Evolutionary conservation across 2,888 invertebrate genomes (phyloP).

Genomic region (Stramonita haemastoma): DNA sequence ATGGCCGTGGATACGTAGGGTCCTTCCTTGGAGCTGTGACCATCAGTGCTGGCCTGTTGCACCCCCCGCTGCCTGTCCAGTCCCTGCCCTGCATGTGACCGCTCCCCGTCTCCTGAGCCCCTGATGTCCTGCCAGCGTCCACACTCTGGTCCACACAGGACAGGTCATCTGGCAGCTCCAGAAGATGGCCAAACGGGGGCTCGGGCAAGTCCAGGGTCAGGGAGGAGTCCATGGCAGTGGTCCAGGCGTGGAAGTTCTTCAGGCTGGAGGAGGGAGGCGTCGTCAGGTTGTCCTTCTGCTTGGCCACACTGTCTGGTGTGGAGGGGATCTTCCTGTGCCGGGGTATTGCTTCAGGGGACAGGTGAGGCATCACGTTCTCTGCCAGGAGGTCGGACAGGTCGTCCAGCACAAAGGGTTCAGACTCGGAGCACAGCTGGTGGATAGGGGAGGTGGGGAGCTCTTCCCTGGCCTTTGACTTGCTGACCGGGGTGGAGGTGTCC

Average conservation of each 20-base stretch:
- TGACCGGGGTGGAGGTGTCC: slow-evolving; percentile 2
- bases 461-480: not conserved
- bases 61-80: not conserved
- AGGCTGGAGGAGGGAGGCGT: not conserved
- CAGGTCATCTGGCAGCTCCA: not conserved
- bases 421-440: too few relatives aligned
- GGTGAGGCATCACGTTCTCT: not conserved
- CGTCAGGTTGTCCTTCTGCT: not conserved
- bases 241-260: not conserved
- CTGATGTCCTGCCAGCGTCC: not conserved
- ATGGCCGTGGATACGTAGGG: not conserved
- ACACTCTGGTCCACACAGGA: not conserved
- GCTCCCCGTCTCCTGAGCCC: not conserved
- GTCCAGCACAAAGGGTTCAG: not conserved
- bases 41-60: not conserved
- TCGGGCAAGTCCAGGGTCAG: not conserved
- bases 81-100: not conserved
- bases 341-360: not conserved
- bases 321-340: too few relatives aligned
- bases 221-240: not conserved
- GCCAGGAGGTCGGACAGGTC: not conserved
- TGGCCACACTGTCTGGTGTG: not conserved
- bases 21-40: slow-evolving; percentile 1
- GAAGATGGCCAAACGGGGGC: not conserved
- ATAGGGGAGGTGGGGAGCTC: not conserved